Evolutionary conservation across 2,797 vertebrate genomes (phyloP), one percentile per base, ranked within the genome.

Genomic region (Neosilurus hyrtlii): DNA sequence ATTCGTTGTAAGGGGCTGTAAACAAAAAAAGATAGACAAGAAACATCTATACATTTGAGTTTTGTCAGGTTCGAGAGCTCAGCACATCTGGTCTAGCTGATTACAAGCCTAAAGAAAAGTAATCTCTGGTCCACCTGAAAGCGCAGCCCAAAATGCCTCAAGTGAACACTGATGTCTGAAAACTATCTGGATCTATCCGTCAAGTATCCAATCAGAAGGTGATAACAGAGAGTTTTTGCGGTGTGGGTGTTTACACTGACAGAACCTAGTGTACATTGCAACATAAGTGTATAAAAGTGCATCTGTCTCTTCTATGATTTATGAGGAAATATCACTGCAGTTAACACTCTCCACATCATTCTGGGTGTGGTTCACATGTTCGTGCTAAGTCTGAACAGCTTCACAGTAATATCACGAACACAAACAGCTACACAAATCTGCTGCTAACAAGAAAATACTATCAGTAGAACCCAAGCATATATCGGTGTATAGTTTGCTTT

Each of bases 81-180:
- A 61, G 57, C 22, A 24, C 20, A 3, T 15, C 26, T 62, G 74
- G 18, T 43, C n/a, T 43, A 62, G 22, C 56, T 61, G 57, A 59
- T 24, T 37, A 22, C 20, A n/a, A n/a, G 0, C 30, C 10, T 16
- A 4, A 14, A 63, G 35, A 43, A 61, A 37, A 43, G 35, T 20
- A 76, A 26, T 63, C n/a, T 77, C 75, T 63, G 37, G 59, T 77
- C n/a, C 37, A 26, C 1, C 15, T 62, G 59, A 51, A 77, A 24
- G n/a, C 16, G 0, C 59, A 16, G 12, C 16, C 59, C 62, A 49
- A 24, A 14, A 37, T 51, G 59, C 59, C 22, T 62, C 14, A 18
- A 61, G 73, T 52, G 14, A 54, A 16, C 70, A 7, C 43, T 3
- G 24, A 54, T 72, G 70, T 72, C 16, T 52, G 18, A 74, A 54